phyloP scores from a whole-genome alignment of 2,113 vertebrate genomes.

The Poeciliopsis occidentalis region DNA sequence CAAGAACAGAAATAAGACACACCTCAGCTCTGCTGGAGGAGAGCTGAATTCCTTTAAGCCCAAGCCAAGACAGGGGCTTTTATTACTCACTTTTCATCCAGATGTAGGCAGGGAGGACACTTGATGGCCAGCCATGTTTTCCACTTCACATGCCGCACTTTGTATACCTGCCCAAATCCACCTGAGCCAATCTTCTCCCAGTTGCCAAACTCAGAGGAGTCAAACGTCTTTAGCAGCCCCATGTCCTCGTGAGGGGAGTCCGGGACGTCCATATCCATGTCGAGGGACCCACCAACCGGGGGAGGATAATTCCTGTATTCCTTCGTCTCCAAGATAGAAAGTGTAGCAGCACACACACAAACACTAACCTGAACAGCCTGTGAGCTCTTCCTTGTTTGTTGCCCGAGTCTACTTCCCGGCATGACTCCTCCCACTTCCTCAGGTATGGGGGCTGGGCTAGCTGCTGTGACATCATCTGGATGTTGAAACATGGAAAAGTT shows the following conservation, averaged over 20 bases:
- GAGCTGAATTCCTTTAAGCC: not conserved
- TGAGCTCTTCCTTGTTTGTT: slow-evolving; percentile 78
- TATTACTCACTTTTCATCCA: slow-evolving; percentile 92
- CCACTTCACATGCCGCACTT: slow-evolving; percentile 95
- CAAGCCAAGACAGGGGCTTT: slow-evolving; percentile 4
- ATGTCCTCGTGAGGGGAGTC: slow-evolving; percentile 84
- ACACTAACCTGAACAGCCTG: slow-evolving; percentile 52
- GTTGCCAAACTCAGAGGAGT: slow-evolving; percentile 86
- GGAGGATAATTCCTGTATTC: slow-evolving; percentile 37
- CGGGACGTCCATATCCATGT: slow-evolving; percentile 84
- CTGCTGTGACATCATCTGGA: slow-evolving; percentile 79
- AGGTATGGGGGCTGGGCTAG: slow-evolving; percentile 80
- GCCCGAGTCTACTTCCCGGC: slow-evolving; percentile 50
- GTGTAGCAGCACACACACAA: slow-evolving; percentile 36
- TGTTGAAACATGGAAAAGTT: slow-evolving; percentile 36
- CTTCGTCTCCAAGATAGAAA: slow-evolving; percentile 45
- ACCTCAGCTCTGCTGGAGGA: not conserved
- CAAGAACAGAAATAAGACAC: too few relatives aligned
- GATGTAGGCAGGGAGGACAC: slow-evolving; percentile 93
- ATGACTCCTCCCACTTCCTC: slow-evolving; percentile 73
- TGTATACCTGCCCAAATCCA: slow-evolving; percentile 97
- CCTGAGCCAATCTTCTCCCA: slow-evolving; percentile 98
- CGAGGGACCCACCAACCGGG: slow-evolving; percentile 43
- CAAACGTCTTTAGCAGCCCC: slow-evolving; percentile 92
- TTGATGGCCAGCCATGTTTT: slow-evolving; percentile 98